These are phyloP conservation scores for Spialia ferax DNA, from an alignment of 2,888 invertebrate species.

Conservation along the genomic window DNA sequence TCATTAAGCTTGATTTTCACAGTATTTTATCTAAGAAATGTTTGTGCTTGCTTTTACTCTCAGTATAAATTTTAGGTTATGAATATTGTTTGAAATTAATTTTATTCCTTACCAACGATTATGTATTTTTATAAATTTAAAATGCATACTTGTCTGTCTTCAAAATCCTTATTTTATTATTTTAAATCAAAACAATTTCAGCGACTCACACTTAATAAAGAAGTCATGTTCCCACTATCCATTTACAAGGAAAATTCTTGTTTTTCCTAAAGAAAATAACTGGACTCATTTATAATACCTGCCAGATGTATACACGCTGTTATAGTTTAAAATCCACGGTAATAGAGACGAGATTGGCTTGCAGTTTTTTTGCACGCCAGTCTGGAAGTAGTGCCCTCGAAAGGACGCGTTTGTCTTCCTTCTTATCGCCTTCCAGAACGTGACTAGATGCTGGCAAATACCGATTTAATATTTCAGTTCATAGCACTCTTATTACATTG, in stretches of 20 bases:
- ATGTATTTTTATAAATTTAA: no score
- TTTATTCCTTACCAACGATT: no score
- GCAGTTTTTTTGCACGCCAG: constrained; percentile 31
- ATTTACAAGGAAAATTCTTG: constrained; percentile 39
- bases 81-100: no score
- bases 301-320: constrained; percentile 30
- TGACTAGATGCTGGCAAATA: constrained; percentile 58
- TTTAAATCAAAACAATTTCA: constrained; percentile 19
- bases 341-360: constrained; percentile 34
- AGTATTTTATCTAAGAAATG: no score
- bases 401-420: constrained; percentile 67
- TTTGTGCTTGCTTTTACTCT: no score
- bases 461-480: constrained; percentile 44
- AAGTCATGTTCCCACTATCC: constrained; percentile 36
- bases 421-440: constrained; percentile 67
- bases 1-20: no score
- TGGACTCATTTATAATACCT: constrained; percentile 39
- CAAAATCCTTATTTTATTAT: background rate
- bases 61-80: no score
- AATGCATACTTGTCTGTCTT: no score
- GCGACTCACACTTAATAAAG: constrained; percentile 31
- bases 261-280: constrained; percentile 35
- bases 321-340: constrained; percentile 34
- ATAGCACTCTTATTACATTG: constrained; percentile 41
- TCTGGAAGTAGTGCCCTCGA: constrained; percentile 47